Base-by-base conservation (phyloP, 2,888 invertebrate genomes). In the Cephus pygmeus region DNA sequence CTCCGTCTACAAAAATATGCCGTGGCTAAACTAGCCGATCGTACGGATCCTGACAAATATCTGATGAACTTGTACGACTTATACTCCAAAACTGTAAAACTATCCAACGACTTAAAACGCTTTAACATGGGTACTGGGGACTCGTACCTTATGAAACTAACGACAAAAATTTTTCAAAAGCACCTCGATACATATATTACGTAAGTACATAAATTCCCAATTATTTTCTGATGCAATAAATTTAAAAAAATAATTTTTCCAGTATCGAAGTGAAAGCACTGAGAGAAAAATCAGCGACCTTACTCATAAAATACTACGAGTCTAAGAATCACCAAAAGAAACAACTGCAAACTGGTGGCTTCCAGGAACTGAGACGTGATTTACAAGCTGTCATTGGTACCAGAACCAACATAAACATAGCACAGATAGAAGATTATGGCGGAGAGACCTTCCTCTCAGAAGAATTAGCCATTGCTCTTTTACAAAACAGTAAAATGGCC, bases 371-470 rank as follows among this genome's bases (percentile, higher is more conserved):
- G 34, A 94, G 97, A 9, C 94, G 99, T 75, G 99, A 99, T 90
- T 92, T 99, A 81, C 98, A 99, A 92, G 98, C 98, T 0, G 96
- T 97, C 15, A 96, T 99, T 83, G 97, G 98, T 3, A 96, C 97
- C 0, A 94, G 97, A 77, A 96, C 98, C 0, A 98, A 98, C 90
- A 97, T 98, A 79, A 98, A 98, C 90, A 97, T 98, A 81, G 98
- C 97, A 0, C 96, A 97, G 90, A 97, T 98, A 73, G 99, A 99
- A 91, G 97, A 98, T 92, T 98, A 98, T 89, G 98, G 98, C 3
- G 99, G 98, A 0, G 99, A 99, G 92, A 99, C 98, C 0, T 98
- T 99, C 90, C 93, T 99, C 0, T 98, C 98, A 1, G 98, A 99
- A 91, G 97, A 98, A 89, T 94, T 99, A 4, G 98, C 98, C 0